phyloP scores from a whole-genome alignment of 2,113 vertebrate genomes.

The Oenanthe melanoleuca region DNA sequence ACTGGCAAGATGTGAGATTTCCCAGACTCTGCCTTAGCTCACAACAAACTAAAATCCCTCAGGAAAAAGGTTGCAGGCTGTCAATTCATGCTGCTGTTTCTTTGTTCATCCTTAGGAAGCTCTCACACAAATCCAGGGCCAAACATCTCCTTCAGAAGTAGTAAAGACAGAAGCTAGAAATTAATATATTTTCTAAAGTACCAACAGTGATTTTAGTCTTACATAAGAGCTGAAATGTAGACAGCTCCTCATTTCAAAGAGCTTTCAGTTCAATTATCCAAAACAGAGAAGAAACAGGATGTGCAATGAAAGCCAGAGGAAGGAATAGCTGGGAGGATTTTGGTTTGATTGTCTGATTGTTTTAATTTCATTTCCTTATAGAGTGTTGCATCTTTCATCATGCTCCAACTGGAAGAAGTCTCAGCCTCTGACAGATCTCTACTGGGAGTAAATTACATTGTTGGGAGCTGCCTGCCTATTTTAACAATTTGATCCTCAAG shows the following conservation, averaged over 20 bases:
- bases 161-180: neutral
- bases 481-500: neutral
- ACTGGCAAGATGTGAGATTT: accelerated
- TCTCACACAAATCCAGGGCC: neutral
- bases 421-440: neutral
- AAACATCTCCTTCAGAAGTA: neutral
- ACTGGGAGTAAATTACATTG: neutral
- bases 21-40: neutral
- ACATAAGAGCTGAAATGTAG: slow-evolving; percentile 4
- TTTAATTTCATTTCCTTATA: slow-evolving; percentile 42
- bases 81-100: accelerated
- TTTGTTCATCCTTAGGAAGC: neutral
- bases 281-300: slow-evolving; percentile 11
- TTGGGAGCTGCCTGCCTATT: neutral
- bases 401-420: neutral
- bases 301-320: neutral
- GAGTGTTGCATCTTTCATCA: neutral
- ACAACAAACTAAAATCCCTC: neutral
- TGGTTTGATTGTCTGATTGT: slow-evolving; percentile 12
- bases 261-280: slow-evolving; percentile 30
- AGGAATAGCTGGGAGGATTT: slow-evolving; percentile 7
- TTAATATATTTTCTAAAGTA: neutral
- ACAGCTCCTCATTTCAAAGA: slow-evolving; percentile 4
- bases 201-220: neutral
- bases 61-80: neutral